Conservation (phyloP, 2,888 invertebrate species). For the Dryobotodes eremita region DNA sequence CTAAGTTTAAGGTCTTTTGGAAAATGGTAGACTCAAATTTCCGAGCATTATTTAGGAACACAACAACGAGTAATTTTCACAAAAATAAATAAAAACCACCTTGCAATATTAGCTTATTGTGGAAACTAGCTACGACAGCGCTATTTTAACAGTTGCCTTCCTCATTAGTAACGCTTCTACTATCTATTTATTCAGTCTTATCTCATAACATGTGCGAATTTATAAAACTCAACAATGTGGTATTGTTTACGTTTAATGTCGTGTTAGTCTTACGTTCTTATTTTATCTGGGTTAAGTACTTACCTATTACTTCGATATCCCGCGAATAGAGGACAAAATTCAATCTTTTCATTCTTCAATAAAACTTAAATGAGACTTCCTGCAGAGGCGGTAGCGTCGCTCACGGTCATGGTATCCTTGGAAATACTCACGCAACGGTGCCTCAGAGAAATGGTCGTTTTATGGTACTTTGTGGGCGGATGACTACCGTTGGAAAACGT, state of each 20-base stretch:
- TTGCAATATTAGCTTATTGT: too few species aligned
- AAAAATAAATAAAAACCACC: too few species aligned
- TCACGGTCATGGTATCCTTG: constrained; percentile 51
- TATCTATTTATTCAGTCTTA: background rate
- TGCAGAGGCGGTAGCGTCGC: constrained; percentile 57
- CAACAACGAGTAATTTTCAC: too few species aligned
- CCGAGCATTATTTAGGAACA: too few species aligned
- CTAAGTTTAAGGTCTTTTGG: too few species aligned
- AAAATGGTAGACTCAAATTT: too few species aligned
- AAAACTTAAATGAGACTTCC: constrained; percentile 60
- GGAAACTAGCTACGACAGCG: too few species aligned
- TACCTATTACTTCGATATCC: constrained; percentile 8
- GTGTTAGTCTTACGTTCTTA: constrained; percentile 19
- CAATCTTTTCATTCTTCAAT: constrained; percentile 47
- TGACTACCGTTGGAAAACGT: constrained; percentile 42
- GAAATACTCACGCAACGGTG: constrained; percentile 53
- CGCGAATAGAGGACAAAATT: constrained; percentile 19
- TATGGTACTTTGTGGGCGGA: constrained; percentile 67
- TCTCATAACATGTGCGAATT: constrained; percentile 39
- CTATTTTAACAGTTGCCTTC: too few species aligned
- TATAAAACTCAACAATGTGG: constrained; percentile 31
- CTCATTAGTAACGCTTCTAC: background rate
- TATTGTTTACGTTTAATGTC: constrained; percentile 39
- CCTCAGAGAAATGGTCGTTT: constrained; percentile 69
- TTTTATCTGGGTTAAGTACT: constrained; percentile 36